Evolutionary conservation across 2,797 vertebrate species (phyloP).

Genomic region (Distichodus sexfasciatus): DNA sequence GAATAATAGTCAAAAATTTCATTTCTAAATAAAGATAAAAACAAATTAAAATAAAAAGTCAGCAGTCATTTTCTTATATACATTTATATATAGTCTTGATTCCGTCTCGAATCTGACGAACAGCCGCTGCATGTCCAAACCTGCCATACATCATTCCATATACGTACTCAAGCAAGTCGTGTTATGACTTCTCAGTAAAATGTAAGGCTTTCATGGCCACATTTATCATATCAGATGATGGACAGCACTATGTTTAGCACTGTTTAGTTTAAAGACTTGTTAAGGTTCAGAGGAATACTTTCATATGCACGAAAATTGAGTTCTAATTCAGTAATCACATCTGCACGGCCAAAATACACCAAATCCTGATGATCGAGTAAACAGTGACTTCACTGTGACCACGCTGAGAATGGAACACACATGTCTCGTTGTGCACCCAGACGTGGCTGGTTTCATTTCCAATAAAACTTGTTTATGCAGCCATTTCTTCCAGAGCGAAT

Average conservation of each 20-base stretch:
- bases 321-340: constrained; percentile 54
- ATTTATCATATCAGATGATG: constrained; percentile 56
- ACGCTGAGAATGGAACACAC: constrained; percentile 69
- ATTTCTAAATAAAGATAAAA: too few relatives aligned
- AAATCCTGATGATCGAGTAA: constrained; percentile 67
- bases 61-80: too few relatives aligned
- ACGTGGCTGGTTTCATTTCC: constrained; percentile 49
- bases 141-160: constrained; percentile 4
- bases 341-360: constrained; percentile 61
- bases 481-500: constrained; percentile 61
- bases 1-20: too few relatives aligned
- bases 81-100: too few relatives aligned
- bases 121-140: too few relatives aligned
- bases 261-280: constrained; percentile 23
- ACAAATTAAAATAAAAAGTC: too few relatives aligned
- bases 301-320: constrained; percentile 60
- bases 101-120: too few relatives aligned
- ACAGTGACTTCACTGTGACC: constrained; percentile 66
- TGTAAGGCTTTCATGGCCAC: constrained; percentile 17
- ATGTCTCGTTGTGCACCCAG: constrained; percentile 59
- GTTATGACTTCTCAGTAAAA: neutral
- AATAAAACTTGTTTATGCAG: constrained; percentile 56
- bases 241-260: constrained; percentile 60
- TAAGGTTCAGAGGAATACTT: constrained; percentile 57
- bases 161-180: neutral